Percentiles rank a stretch among this genome's conserved stretches.
Evolutionary conservation across 2,113 vertebrate genomes (phyloP).

Genomic region (Opisthocomus hoazin): DNA sequence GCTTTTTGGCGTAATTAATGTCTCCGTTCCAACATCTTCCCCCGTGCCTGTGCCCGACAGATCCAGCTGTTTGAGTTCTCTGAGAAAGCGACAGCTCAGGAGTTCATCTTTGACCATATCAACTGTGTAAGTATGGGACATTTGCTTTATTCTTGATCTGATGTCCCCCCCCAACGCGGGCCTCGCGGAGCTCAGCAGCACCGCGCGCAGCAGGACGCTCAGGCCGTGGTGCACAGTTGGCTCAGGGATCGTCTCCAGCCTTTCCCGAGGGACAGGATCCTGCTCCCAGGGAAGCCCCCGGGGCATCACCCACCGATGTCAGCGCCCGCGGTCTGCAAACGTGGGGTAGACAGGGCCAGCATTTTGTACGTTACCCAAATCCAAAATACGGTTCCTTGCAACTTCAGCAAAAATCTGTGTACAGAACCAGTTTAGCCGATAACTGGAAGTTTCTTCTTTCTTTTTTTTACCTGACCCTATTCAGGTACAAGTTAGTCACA

Average conservation of each 20-base stretch:
- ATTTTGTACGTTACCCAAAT: not conserved
- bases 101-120: conserved; percentile 80
- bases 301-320: not conserved
- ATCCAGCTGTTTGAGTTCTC: conserved; percentile 81
- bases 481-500: not conserved
- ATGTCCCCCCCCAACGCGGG: not conserved
- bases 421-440: not conserved
- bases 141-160: not conserved
- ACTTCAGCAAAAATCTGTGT: not conserved
- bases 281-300: not conserved
- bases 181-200: not conserved
- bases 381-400: not conserved
- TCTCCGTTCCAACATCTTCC: not conserved
- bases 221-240: not conserved
- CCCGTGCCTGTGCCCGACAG: conserved; percentile 44
- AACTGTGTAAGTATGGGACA: conserved; percentile 73
- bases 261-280: not conserved
- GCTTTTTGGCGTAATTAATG: not conserved
- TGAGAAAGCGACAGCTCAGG: conserved; percentile 70
- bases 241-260: not conserved
- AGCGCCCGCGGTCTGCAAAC: not conserved
- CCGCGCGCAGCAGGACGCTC: fast-evolving
- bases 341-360: not conserved
- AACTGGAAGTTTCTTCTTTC: not conserved
- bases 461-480: not conserved